A percentile compares a stretch with the other conserved stretches of the same genome.
These are phyloP conservation scores for Lutraria lutraria DNA, from an alignment of 2,888 invertebrate genomes.

Conservation along the genomic window DNA sequence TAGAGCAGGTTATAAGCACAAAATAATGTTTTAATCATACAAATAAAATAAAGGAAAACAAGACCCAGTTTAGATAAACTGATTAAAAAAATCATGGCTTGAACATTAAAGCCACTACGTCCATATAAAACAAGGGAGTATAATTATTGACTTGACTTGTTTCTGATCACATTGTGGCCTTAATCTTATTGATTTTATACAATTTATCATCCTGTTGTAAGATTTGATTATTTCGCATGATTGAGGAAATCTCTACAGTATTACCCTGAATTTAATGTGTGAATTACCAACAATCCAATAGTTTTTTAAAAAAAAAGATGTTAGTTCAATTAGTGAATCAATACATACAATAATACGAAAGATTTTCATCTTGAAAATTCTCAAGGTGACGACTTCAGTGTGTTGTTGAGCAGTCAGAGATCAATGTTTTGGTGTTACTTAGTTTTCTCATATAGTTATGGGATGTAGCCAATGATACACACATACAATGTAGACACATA, in stretches of 20 bases:
- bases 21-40: too few species aligned
- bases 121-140: too few species aligned
- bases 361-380: neutral
- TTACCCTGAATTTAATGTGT: neutral
- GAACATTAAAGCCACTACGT: too few species aligned
- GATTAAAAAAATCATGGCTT: too few species aligned
- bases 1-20: too few species aligned
- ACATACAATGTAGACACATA: too few species aligned
- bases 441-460: too few species aligned
- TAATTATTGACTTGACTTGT: too few species aligned
- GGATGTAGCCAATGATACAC: too few species aligned
- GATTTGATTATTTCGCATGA: constrained; percentile 16
- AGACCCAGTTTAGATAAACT: too few species aligned
- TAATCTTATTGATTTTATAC: neutral
- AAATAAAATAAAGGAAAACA: too few species aligned
- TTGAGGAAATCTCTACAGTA: neutral
- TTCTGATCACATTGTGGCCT: neutral
- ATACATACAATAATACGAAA: neutral
- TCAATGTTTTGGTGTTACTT: too few species aligned
- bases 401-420: neutral
- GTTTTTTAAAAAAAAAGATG: neutral
- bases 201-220: neutral
- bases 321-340: constrained; percentile 10
- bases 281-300: constrained; percentile 2
- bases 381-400: neutral